Conservation (phyloP, 30 jellyfish, hydroid and myxozoan species). For the Calvadosia cruxmelitensis region DNA sequence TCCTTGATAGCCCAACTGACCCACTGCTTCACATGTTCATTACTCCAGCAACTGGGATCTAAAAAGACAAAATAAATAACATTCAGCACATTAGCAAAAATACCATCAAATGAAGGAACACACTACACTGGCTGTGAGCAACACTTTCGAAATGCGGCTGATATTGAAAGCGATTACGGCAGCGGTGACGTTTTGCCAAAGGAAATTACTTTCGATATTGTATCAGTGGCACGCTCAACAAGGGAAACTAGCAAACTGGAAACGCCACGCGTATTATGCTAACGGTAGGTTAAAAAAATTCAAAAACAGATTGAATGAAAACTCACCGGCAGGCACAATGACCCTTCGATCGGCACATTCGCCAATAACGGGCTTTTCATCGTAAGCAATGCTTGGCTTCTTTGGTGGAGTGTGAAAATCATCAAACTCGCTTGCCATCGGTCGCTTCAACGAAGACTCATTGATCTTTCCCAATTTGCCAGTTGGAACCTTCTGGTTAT, state of each 20-base stretch:
- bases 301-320: no score
- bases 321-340: conserved; percentile 96
- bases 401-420: conserved; percentile 96
- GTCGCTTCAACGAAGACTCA: conserved; percentile 43
- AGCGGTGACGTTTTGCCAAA: no score
- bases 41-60: conserved; percentile 98
- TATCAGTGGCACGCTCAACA: no score
- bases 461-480: conserved; percentile 42
- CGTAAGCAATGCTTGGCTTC: conserved; percentile 12
- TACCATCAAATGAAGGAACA: no score
- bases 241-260: no score
- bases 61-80: background rate
- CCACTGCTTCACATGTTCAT: conserved; percentile 97
- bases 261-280: no score
- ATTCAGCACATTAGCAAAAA: no score
- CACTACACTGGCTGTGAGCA: no score
- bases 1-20: conserved; percentile 98
- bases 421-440: conserved; percentile 76
- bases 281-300: no score
- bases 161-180: no score
- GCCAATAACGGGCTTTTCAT: conserved; percentile 26
- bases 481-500: conserved; percentile 92
- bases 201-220: no score
- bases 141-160: no score
- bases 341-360: conserved; percentile 78